Percentiles rank a stretch among this genome's conserved stretches.
phyloP scores from a whole-genome alignment of 2,888 invertebrate genomes.

The Formica aserva region DNA sequence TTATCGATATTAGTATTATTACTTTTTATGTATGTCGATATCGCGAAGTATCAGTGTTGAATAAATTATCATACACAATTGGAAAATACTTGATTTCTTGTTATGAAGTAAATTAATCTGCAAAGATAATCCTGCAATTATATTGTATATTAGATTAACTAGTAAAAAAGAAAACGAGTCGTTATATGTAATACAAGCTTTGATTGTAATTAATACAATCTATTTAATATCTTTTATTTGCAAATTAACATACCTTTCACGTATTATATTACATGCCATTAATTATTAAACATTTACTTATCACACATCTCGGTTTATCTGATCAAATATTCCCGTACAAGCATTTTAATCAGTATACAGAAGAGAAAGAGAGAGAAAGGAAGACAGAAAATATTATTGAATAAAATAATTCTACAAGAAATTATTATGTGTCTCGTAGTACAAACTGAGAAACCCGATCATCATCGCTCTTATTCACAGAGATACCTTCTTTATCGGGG shows the following conservation, averaged over 20 bases:
- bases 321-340: constrained; percentile 7
- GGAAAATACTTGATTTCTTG: neutral
- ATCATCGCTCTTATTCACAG: neutral
- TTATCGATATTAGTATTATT: neutral
- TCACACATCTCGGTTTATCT: constrained; percentile 36
- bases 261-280: neutral
- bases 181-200: neutral
- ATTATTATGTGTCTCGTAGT: neutral
- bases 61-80: neutral
- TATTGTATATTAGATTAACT: neutral
- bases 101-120: neutral
- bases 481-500: neutral
- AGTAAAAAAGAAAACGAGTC: neutral
- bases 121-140: neutral
- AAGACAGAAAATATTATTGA: neutral
- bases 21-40: neutral
- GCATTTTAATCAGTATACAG: neutral
- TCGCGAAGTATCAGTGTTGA: neutral
- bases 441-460: neutral
- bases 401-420: constrained; percentile 1
- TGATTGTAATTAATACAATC: neutral
- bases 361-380: neutral
- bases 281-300: constrained; percentile 4
- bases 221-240: neutral
- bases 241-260: neutral